Evolutionary conservation across 2,113 vertebrate genomes (phyloP).

Genomic region (Tupaia chinensis): DNA sequence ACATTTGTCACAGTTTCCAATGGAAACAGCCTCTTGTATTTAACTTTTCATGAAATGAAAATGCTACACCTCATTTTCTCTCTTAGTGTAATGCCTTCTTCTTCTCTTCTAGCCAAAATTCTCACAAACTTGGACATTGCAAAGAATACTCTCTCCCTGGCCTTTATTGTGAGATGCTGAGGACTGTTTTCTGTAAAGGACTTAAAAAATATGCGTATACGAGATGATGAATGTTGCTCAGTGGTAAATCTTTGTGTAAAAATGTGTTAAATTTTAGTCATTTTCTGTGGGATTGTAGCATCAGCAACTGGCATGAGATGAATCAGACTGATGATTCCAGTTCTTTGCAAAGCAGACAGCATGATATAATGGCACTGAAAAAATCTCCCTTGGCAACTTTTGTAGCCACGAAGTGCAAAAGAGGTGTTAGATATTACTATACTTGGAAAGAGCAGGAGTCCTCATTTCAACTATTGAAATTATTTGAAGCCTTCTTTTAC

Average conservation of each 20-base stretch:
- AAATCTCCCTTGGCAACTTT: slow-evolving; percentile 84
- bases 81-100: slow-evolving; percentile 65
- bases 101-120: slow-evolving; percentile 71
- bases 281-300: slow-evolving; percentile 85
- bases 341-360: slow-evolving; percentile 82
- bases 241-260: slow-evolving; percentile 84
- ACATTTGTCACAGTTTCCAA: slow-evolving; percentile 81
- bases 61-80: slow-evolving; percentile 75
- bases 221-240: slow-evolving; percentile 80
- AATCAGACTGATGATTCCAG: slow-evolving; percentile 80
- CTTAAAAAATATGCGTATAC: slow-evolving; percentile 80
- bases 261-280: slow-evolving; percentile 85
- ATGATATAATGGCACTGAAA: slow-evolving; percentile 81
- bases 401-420: slow-evolving; percentile 77
- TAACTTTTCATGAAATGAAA: slow-evolving; percentile 78
- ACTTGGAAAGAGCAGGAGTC: slow-evolving; percentile 82
- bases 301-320: slow-evolving; percentile 84
- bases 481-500: slow-evolving; percentile 68
- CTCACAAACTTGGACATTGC: slow-evolving; percentile 78
- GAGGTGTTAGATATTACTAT: slow-evolving; percentile 82
- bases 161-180: slow-evolving; percentile 80
- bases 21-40: slow-evolving; percentile 82
- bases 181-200: slow-evolving; percentile 81
- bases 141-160: slow-evolving; percentile 76
- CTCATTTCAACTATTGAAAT: slow-evolving; percentile 79